Conservation (phyloP, 2,888 invertebrate species). For the Erebia ligea region DNA sequence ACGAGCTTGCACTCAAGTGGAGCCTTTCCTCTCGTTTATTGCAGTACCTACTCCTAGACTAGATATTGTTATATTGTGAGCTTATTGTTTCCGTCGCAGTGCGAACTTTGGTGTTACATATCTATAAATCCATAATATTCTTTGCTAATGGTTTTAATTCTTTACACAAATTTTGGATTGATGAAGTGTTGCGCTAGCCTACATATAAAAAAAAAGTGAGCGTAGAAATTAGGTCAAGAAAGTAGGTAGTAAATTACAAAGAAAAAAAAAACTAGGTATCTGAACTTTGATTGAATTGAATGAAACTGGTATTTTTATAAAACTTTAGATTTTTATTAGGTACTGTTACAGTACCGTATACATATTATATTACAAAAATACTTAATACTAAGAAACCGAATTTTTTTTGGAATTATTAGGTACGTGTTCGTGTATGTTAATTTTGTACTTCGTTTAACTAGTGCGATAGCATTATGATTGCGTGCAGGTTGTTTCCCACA, state of each 20-base stretch:
- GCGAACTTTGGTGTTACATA: slow-evolving; percentile 11
- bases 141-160: background rate
- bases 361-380: background rate
- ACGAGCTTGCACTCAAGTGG: slow-evolving; percentile 72
- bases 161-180: too few relatives aligned
- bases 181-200: too few relatives aligned
- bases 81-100: slow-evolving; percentile 59
- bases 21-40: slow-evolving; percentile 58
- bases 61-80: slow-evolving; percentile 70
- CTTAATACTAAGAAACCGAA: background rate
- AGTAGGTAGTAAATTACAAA: too few relatives aligned
- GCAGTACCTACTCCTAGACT: slow-evolving; percentile 56
- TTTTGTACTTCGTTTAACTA: slow-evolving; percentile 33
- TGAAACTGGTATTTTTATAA: too few relatives aligned
- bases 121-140: background rate
- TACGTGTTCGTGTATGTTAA: slow-evolving; percentile 19
- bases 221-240: too few relatives aligned
- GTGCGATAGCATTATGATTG: slow-evolving; percentile 45
- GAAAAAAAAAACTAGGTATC: too few relatives aligned
- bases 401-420: slow-evolving; percentile 16
- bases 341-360: too few relatives aligned
- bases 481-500: slow-evolving; percentile 42
- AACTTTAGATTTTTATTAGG: too few relatives aligned
- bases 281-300: too few relatives aligned
- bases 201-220: too few relatives aligned